phyloP scores from a whole-genome alignment of 2,797 vertebrate species.

The Sebastes elongatus region DNA sequence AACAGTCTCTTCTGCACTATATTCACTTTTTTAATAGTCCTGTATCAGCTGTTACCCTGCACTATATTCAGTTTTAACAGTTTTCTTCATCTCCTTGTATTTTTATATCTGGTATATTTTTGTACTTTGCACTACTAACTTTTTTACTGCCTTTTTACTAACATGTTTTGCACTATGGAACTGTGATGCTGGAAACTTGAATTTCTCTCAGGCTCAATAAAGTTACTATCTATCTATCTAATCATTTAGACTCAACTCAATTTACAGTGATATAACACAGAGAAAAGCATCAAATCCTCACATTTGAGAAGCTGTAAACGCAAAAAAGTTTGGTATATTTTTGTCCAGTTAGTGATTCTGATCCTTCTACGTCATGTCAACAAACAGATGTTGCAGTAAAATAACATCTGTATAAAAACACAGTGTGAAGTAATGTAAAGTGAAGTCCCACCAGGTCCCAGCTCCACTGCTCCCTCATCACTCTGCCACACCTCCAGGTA shows the following conservation, averaged over 20 bases:
- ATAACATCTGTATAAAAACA: neutral
- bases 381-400: accelerated
- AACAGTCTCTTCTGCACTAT: too few relatives aligned
- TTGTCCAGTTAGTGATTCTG: neutral
- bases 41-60: too few relatives aligned
- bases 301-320: neutral
- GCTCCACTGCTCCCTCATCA: constrained; percentile 79
- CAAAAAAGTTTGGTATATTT: neutral
- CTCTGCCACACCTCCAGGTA: constrained; percentile 90
- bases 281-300: neutral
- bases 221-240: too few relatives aligned
- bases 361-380: neutral
- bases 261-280: neutral
- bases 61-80: too few relatives aligned
- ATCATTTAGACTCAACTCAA: too few relatives aligned
- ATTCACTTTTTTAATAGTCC: too few relatives aligned
- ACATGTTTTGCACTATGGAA: accelerated
- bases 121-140: too few relatives aligned
- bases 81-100: too few relatives aligned
- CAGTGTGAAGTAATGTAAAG: neutral
- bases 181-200: too few relatives aligned
- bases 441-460: constrained; percentile 86
- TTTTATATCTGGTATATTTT: too few relatives aligned
- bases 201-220: too few relatives aligned
- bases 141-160: too few relatives aligned